phyloP scores from a whole-genome alignment of 2,797 vertebrate species.

The Falco biarmicus region DNA sequence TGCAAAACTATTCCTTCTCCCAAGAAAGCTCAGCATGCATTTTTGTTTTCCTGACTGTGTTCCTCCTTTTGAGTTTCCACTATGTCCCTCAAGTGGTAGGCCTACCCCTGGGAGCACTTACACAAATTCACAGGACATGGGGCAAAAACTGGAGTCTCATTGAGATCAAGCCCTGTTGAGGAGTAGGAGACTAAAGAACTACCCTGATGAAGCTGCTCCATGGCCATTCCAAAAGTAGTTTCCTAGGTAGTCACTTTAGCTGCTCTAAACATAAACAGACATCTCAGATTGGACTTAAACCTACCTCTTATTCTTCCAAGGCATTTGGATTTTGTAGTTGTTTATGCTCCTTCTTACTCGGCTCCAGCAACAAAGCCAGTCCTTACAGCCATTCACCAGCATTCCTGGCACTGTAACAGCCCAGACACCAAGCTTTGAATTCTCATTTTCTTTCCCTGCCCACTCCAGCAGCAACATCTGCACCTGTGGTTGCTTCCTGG shows the following conservation, averaged over 20 bases:
- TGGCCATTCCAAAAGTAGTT: background rate
- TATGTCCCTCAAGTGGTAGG: background rate
- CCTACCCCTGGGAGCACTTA: background rate
- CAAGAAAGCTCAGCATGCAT: background rate
- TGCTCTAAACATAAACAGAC: background rate
- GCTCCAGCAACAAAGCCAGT: background rate
- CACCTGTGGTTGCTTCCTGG: slow-evolving; percentile 38
- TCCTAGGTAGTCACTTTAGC: background rate
- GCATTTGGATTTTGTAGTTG: background rate
- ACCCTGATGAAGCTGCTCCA: background rate
- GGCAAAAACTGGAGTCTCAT: background rate
- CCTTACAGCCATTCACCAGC: background rate
- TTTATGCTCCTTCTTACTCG: background rate
- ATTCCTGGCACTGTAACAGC: background rate
- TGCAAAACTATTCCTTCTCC: background rate
- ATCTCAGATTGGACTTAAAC: background rate
- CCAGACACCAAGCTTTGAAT: slow-evolving; percentile 42
- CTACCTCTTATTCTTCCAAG: background rate
- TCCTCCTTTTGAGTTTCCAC: background rate
- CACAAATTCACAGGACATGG: background rate
- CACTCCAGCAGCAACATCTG: background rate
- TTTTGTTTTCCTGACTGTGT: background rate
- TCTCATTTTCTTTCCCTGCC: slow-evolving; percentile 27
- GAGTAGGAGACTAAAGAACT: background rate
- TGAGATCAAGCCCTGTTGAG: background rate